phyloP scores from a whole-genome alignment of 2,113 vertebrate genomes.

The Isichthys henryi region DNA sequence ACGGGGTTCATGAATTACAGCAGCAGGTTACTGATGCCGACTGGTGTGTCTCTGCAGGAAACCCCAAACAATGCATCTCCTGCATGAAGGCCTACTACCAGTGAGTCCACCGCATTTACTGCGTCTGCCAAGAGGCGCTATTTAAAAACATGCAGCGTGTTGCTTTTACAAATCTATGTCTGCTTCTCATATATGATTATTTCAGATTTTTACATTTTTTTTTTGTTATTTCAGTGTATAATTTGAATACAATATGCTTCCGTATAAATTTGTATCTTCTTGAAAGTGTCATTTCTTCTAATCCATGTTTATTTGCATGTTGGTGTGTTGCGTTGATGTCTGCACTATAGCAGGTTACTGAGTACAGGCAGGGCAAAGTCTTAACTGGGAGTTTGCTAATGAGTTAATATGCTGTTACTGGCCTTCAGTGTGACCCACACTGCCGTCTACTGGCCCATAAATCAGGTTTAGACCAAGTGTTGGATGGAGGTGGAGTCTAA shows the following conservation, averaged over 20 bases:
- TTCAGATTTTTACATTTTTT: not conserved
- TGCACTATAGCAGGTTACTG: not conserved
- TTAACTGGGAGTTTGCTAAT: not conserved
- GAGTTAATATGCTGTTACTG: not conserved
- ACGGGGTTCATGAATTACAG: not conserved
- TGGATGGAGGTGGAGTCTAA: not conserved
- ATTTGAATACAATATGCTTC: not conserved
- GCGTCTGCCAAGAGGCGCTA: not conserved
- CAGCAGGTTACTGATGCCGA: not conserved
- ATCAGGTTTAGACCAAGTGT: not conserved
- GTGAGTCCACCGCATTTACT: constrained; percentile 50
- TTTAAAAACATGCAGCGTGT: not conserved
- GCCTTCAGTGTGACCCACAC: too few relatives aligned
- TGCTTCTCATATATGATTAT: not conserved
- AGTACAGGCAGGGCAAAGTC: not conserved
- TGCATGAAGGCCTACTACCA: constrained; percentile 57
- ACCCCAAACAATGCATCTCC: constrained; percentile 53
- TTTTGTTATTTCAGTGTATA: not conserved
- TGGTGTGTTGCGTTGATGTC: not conserved
- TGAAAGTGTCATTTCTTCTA: not conserved
- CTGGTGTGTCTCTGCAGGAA: constrained; percentile 51
- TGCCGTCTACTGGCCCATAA: not conserved
- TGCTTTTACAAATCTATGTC: not conserved
- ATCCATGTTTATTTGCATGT: not conserved
- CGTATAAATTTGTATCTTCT: not conserved